Evolutionary conservation across 2,888 invertebrate genomes (phyloP).

Genomic region (Strigamia crassipes): DNA sequence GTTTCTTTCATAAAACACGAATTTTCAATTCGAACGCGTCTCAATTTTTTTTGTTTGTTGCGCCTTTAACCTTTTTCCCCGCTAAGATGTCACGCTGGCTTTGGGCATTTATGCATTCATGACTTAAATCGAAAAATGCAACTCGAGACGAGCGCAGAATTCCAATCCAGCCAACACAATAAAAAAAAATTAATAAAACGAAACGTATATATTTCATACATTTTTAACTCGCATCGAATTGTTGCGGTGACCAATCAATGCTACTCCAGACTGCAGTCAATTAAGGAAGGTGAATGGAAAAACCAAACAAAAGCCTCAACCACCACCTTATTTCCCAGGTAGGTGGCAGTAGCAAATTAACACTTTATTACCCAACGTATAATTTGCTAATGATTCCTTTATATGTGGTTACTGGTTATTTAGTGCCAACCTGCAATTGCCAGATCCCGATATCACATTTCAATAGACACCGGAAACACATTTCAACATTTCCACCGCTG

Average conservation of each 20-base stretch:
- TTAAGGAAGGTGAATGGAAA: not conserved
- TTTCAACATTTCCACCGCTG: too few species aligned
- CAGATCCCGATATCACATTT: not conserved
- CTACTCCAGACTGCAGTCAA: not conserved
- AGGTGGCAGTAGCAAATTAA: slow-evolving; percentile 27
- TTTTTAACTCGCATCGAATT: slow-evolving; percentile 12
- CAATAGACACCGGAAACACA: too few species aligned
- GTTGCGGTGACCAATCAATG: slow-evolving; percentile 27
- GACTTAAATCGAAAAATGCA: too few species aligned
- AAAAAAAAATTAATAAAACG: too few species aligned
- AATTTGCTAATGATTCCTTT: slow-evolving; percentile 12
- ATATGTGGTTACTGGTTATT: not conserved
- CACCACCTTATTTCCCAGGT: slow-evolving; percentile 18
- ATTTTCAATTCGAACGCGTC: not conserved
- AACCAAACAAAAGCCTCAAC: not conserved
- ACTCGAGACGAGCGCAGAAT: too few species aligned
- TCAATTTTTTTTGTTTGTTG: too few species aligned
- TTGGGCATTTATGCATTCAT: too few species aligned
- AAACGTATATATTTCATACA: too few species aligned
- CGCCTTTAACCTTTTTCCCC: too few species aligned
- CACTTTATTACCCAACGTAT: slow-evolving; percentile 18
- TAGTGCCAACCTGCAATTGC: not conserved
- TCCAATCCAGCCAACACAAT: too few species aligned
- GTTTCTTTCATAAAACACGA: not conserved
- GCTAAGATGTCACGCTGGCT: too few species aligned